Percentiles rank a stretch among this genome's conserved stretches.
Evolutionary conservation across 2,113 vertebrate species (phyloP).

Genomic region (Malurus alboscapulatus): DNA sequence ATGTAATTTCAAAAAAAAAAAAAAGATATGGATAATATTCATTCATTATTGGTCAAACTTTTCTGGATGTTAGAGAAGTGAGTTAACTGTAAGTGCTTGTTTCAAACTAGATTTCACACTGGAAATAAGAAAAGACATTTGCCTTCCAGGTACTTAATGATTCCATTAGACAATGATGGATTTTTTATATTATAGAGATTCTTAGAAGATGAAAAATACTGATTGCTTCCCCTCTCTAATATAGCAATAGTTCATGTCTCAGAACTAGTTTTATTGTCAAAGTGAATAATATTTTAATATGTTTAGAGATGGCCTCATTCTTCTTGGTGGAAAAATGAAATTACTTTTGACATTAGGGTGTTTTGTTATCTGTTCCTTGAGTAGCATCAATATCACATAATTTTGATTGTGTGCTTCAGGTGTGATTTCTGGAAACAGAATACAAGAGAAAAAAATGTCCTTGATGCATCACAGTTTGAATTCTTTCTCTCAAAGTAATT

Average conservation of each 20-base stretch:
- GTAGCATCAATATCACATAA: conserved; percentile 50
- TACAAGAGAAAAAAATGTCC: background rate
- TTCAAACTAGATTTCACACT: conserved; percentile 63
- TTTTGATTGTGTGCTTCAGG: conserved; percentile 42
- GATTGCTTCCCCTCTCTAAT: conserved; percentile 71
- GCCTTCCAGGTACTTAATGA: conserved; percentile 71
- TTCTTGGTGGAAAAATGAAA: conserved; percentile 71
- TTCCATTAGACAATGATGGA: conserved; percentile 75
- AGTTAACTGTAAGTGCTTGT: conserved; percentile 58
- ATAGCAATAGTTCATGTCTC: conserved; percentile 75
- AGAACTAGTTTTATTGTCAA: conserved; percentile 76
- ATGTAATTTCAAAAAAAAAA: background rate
- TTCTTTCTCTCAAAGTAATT: background rate
- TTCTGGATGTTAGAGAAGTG: conserved; percentile 30
- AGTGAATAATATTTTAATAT: conserved; percentile 82
- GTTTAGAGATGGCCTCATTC: conserved; percentile 69
- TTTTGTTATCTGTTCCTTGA: conserved; percentile 70
- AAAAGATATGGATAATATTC: background rate
- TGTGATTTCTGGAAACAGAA: conserved; percentile 47
- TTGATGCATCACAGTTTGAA: background rate
- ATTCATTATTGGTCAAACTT: conserved; percentile 37
- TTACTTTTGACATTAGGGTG: conserved; percentile 65
- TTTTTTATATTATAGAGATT: conserved; percentile 73
- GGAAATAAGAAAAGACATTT: conserved; percentile 68
- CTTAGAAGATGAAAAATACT: conserved; percentile 75